Base-by-base conservation (phyloP, 1,140 invertebrate species). In the Mylabris phalerata region DNA sequence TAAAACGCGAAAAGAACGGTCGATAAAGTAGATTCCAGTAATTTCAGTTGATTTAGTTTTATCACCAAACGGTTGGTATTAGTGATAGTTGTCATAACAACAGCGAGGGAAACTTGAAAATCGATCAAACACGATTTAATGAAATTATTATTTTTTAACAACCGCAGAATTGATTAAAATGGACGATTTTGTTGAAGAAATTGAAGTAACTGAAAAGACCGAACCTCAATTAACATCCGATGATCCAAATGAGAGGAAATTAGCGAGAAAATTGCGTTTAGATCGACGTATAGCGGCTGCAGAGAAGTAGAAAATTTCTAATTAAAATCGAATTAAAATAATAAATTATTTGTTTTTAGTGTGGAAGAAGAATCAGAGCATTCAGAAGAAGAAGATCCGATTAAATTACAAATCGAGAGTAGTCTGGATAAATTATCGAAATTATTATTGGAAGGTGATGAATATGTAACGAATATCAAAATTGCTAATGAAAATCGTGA, bases 401-500 rank as follows among this genome's bases (percentile, higher is more conserved):
- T 81, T 26, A 80, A 86, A 59, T 73, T 77, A 56, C 82, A 85
- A 65, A 79, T 84, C 4, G 70, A 80, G 11, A 70, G 71, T 9
- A 84, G 84, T 47, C 75, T 74, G 1, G 79, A 82, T 59, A 65
- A 82, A 41, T 73, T 88, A 9, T 78, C 82, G 55, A 78, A 80
- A 41, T 71, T 88, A 27, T 68, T 84, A 3, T 63, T 77, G 32
- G 86, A 89, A 75, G 85, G 84, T 19, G 79, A 83, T 45, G 85
- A 88, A 70, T 80, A 84, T 63, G 84, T 89, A 56, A 79, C 84
- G 11, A 89, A 88, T 70, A 82, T 90, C 1, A 79, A 80, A 69
- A 77, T 88, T 13, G 88, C 87, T 0, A 88, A 82, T 38, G 87
- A 90, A 65, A 80, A 83, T 1, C 76, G 86, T 2, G 87, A 90